Base-by-base conservation (phyloP, 2,888 invertebrate species). In the Agriopis marginaria region DNA sequence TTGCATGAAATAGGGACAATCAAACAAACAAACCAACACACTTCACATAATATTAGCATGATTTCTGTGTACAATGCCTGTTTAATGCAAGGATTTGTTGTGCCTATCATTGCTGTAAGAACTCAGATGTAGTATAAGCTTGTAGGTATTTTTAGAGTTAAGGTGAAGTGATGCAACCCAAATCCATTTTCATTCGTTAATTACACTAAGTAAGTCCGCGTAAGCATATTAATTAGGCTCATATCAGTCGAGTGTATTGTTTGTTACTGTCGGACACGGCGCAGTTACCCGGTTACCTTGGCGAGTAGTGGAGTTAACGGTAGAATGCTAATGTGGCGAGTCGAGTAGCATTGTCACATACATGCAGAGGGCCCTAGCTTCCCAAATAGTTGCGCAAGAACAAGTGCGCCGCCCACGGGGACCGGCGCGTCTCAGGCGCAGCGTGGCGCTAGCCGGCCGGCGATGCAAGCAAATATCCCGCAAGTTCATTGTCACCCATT, bases 401-500 rank as follows among this genome's bases (percentile, higher is more conserved):
- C 86, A 84, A 87, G 89, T 87, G 86, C 86, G 73, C 85, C 89
- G 89, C 90, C 88, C 87, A 89, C 85, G 81, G 82, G 62, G 53
- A 23, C 53, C 53, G 61, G 64, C 59, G 78, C 78, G 70, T 72
- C 73, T 69, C 76, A 73, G 69, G 58, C 58, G 58, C 58, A 58
- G 45, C 58, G 58, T 58, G 58, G 71, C 78, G 79, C 76, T 58
- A 51, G 66, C 70, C 65, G 79, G 76, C 78, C 78, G 75, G 78
- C 68, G 68, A 45, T 78, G 79, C 77, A 55, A 75, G 77, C 81
- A 73, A 73, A 78, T 81, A 75, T 75, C 78, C 73, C 79, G 82
- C 90, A 93, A 90, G 92, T 92, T 93, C 93, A 93, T 89, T 92
- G 92, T 91, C 91, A 87, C 86, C 77, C 74, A 75, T 77, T 75